These are phyloP conservation scores for Oncorhynchus mykiss DNA, from an alignment of 2,113 vertebrate genomes.

Conservation along the genomic window DNA sequence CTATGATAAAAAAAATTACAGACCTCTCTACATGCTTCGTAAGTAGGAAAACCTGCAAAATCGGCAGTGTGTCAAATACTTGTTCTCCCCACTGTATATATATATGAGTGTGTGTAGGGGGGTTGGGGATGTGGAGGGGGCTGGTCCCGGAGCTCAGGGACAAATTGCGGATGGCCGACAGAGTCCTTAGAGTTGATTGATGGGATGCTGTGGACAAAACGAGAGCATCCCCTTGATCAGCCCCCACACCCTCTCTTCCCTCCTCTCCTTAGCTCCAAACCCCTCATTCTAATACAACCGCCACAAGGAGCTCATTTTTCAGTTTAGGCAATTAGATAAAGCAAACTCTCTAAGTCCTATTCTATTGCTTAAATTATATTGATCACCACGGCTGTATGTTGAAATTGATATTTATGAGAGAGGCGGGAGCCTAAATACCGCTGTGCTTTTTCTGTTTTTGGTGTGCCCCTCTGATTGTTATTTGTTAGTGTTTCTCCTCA, in stretches of 20 bases:
- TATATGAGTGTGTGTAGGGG: not conserved
- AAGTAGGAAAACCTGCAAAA: too few relatives aligned
- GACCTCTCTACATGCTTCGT: too few relatives aligned
- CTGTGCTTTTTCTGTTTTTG: constrained; percentile 5
- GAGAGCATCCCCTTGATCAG: constrained; percentile 41
- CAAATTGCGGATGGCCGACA: constrained; percentile 52
- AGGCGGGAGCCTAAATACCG: not conserved
- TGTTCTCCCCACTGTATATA: not conserved
- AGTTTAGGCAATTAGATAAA: constrained; percentile 78
- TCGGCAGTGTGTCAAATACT: too few relatives aligned
- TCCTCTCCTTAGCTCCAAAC: constrained; percentile 7
- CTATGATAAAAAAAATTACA: too few relatives aligned
- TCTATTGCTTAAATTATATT: constrained; percentile 77
- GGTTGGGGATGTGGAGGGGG: not conserved
- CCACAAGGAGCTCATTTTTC: constrained; percentile 73
- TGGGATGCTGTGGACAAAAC: constrained; percentile 46
- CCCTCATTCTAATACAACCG: constrained; percentile 45
- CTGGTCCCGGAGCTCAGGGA: constrained; percentile 24
- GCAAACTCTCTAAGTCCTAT: constrained; percentile 72
- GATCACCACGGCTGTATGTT: constrained; percentile 71
- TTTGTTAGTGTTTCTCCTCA: constrained; percentile 39
- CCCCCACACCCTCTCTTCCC: not conserved
- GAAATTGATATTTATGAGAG: constrained; percentile 71
- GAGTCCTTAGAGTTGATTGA: constrained; percentile 56
- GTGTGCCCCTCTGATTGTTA: not conserved